phyloP scores from a whole-genome alignment of 2,113 vertebrate genomes.

The Colius striatus region DNA sequence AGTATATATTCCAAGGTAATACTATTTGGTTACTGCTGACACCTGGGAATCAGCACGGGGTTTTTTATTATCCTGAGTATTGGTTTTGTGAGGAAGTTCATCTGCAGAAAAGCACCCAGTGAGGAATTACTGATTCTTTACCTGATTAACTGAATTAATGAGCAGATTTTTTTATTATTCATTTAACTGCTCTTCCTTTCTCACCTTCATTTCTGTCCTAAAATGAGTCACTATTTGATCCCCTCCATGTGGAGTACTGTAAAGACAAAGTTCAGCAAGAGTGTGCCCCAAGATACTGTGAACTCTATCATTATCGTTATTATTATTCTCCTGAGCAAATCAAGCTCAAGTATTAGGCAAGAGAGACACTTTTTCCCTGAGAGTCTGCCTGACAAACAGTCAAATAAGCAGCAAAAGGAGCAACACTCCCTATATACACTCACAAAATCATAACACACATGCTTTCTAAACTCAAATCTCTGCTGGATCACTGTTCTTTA shows the following conservation, averaged over 20 bases:
- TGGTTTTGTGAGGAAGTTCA: neutral
- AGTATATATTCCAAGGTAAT: neutral
- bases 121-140: neutral
- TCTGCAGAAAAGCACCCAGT: neutral
- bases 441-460: neutral
- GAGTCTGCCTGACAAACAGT: neutral
- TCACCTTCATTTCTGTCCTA: neutral
- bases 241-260: neutral
- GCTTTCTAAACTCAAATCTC: neutral
- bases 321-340: neutral
- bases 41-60: neutral
- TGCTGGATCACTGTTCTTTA: neutral
- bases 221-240: neutral
- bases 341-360: neutral
- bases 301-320: neutral
- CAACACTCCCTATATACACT: neutral
- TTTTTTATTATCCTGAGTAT: neutral
- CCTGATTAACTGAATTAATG: neutral
- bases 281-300: neutral
- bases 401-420: neutral
- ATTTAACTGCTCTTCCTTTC: neutral
- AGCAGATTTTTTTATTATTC: neutral
- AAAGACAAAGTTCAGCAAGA: neutral
- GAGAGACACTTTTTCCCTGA: neutral
- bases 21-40: neutral